phyloP scores from a whole-genome alignment of 2,888 invertebrate species.

The Melanophora roralis region DNA sequence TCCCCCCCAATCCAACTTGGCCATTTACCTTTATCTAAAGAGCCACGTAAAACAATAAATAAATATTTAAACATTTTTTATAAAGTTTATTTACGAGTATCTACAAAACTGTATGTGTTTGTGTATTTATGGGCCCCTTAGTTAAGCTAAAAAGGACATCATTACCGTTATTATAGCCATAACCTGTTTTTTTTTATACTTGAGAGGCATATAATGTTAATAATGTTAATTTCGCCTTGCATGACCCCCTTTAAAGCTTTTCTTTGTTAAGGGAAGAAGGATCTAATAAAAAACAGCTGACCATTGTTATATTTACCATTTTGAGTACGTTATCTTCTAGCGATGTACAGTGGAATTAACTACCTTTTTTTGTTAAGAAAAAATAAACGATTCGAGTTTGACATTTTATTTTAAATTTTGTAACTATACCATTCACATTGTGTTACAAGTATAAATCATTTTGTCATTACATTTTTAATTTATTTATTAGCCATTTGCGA shows the following conservation, averaged over 20 bases:
- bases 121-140: neutral
- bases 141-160: slow-evolving; percentile 59
- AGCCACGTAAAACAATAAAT: slow-evolving; percentile 42
- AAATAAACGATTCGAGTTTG: too few species aligned
- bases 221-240: slow-evolving; percentile 66
- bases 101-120: neutral
- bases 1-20: neutral
- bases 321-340: neutral
- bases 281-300: slow-evolving; percentile 63
- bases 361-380: too few species aligned
- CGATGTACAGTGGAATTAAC: slow-evolving; percentile 33
- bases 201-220: slow-evolving; percentile 68
- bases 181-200: slow-evolving; percentile 1
- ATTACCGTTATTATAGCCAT: slow-evolving; percentile 58
- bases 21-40: slow-evolving; percentile 13
- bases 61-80: slow-evolving; percentile 9
- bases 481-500: too few species aligned
- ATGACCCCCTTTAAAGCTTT: neutral
- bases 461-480: too few species aligned
- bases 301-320: slow-evolving; percentile 61
- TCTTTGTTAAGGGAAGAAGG: neutral
- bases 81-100: slow-evolving; percentile 4
- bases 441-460: too few species aligned
- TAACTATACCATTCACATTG: too few species aligned
- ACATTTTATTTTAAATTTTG: too few species aligned